Percentiles rank a stretch among this genome's conserved stretches.
Conservation (phyloP, 2,797 vertebrate genomes). For the Buceros bicornis region DNA sequence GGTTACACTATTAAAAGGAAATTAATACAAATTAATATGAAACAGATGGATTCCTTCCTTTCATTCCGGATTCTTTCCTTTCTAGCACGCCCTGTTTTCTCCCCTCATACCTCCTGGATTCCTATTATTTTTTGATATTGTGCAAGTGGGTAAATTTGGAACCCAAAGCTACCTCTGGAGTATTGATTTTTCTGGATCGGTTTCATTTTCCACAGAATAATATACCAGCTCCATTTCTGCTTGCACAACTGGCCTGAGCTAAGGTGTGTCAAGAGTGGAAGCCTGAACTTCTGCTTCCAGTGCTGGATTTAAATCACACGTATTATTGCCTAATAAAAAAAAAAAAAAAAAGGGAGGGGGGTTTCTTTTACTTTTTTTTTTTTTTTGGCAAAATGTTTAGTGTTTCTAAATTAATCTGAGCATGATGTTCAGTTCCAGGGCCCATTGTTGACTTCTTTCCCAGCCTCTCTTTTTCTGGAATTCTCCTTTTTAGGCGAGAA, state of each 20-base stretch:
- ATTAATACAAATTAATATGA: slow-evolving; percentile 52
- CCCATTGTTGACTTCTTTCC: slow-evolving; percentile 76
- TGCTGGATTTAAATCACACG: slow-evolving; percentile 26
- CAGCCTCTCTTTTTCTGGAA: slow-evolving; percentile 73
- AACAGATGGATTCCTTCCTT: slow-evolving; percentile 22
- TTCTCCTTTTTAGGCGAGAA: slow-evolving; percentile 62
- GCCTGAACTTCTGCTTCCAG: slow-evolving; percentile 57
- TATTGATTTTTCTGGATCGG: slow-evolving; percentile 36
- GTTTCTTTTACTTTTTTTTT: neutral
- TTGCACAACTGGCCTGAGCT: neutral
- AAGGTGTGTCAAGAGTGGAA: slow-evolving; percentile 45
- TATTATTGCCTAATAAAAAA: slow-evolving; percentile 37
- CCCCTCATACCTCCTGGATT: neutral
- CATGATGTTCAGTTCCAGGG: slow-evolving; percentile 65
- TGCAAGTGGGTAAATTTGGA: slow-evolving; percentile 26
- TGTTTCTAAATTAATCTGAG: slow-evolving; percentile 78
- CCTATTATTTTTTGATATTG: slow-evolving; percentile 46
- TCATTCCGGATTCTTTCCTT: slow-evolving; percentile 18
- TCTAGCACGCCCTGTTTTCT: neutral
- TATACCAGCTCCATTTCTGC: neutral
- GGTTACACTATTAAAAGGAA: slow-evolving; percentile 39
- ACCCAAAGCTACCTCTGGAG: neutral
- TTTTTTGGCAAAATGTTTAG: slow-evolving; percentile 60
- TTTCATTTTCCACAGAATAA: slow-evolving; percentile 40
- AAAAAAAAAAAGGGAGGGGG: neutral